Evolutionary conservation across 1,140 invertebrate genomes (phyloP).

Genomic region (Megathymus violae): DNA sequence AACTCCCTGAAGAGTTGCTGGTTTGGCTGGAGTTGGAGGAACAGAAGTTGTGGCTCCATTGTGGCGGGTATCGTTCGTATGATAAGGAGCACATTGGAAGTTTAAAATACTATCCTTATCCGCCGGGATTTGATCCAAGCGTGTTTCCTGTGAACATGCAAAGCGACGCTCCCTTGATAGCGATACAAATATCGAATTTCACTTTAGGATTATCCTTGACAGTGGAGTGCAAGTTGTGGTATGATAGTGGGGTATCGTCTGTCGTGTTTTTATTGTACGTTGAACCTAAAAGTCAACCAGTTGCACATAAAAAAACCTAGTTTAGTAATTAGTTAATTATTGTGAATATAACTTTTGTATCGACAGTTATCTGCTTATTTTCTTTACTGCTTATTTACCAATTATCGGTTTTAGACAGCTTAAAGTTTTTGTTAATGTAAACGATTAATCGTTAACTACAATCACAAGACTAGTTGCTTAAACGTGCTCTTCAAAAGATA

Average conservation of each 20-base stretch:
- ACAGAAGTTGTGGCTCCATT: conserved; percentile 63
- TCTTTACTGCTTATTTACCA: no score
- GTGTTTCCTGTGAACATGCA: conserved; percentile 53
- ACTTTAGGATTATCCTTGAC: conserved; percentile 63
- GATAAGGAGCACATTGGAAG: conserved; percentile 69
- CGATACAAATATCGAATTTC: conserved; percentile 65
- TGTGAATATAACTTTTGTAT: conserved; percentile 25
- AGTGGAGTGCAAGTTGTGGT: conserved; percentile 68
- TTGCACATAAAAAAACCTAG: conserved; percentile 6
- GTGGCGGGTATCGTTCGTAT: conserved; percentile 59
- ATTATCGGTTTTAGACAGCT: no score
- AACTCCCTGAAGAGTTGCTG: conserved; percentile 51
- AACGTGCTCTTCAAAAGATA: no score
- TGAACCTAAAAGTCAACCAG: conserved; percentile 41
- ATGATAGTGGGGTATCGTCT: conserved; percentile 55
- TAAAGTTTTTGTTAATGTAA: no score
- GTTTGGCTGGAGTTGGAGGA: conserved; percentile 54
- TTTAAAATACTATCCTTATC: conserved; percentile 66
- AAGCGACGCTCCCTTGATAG: conserved; percentile 53
- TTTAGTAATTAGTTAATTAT: conserved; percentile 27
- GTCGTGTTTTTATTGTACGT: conserved; percentile 65
- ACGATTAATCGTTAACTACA: no score
- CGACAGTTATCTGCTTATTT: no score
- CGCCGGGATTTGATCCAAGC: conserved; percentile 64
- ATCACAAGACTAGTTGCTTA: no score